Base-by-base conservation (phyloP, 2,888 invertebrate species). In the Pseudococcus jackbeardsleyi region DNA sequence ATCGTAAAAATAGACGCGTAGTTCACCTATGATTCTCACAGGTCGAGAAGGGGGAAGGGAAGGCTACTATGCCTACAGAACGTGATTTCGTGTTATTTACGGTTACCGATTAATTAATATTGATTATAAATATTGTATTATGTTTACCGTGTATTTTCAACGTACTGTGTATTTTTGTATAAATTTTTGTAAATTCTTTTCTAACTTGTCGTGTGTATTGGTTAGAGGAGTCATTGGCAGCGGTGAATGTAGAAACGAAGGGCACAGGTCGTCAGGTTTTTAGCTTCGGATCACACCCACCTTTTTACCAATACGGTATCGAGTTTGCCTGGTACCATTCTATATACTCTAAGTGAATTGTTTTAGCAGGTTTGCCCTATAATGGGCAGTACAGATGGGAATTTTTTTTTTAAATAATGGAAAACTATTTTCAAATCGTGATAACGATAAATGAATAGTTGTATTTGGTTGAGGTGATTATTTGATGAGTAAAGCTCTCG, bases 271-370 rank as follows among this genome's bases (percentile, higher is more conserved):
- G 72, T 17, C 15, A 72, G 72, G 64, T 72, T 72, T 33, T 33
- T 72, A 72, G 72, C 33, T 72, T 72, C 72, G 72, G 33, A 72
- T 72, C 72, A 72, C 72, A 72, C 72, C 72, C 72, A 72, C 72
- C 15, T 72, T 72, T 64, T 64, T 64, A 64, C 19, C 42, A 9
- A 64, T 64, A 64, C 64, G 26, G 26, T 33, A 33, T 33, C 26
- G 11, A 22, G 22, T 54, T n/a, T n/a, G n/a, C 19, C 22, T 19
- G 22, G 64, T 64, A 64, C 48, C 15, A 50, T 50, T 50, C 48
- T 50, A 0, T 50, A n/a, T 1, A 5, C 7, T 0, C 0, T 64
- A 64, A 64, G 22, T 64, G 64, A 64, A 64, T 64, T 64, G 64
- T 64, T 64, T 64, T 64, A 64, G 22, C 64, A 19, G 9, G 22